Evolutionary conservation across 1,140 invertebrate genomes (phyloP).

Genomic region (Anastatus disparis): DNA sequence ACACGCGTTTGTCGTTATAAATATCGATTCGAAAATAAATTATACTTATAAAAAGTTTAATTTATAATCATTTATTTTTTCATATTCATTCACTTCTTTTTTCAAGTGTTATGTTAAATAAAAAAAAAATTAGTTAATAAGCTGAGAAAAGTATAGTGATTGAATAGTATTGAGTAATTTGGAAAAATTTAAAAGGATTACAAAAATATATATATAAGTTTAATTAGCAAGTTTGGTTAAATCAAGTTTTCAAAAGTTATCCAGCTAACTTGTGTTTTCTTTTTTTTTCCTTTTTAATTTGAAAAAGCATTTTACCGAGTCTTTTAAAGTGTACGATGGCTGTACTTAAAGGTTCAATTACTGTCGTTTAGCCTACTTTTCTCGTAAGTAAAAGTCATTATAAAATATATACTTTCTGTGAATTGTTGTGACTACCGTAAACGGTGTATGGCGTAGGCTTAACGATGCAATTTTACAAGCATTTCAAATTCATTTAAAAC

Average conservation of each 20-base stretch:
- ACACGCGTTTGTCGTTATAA: too few species aligned
- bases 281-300: background rate
- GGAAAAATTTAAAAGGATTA: background rate
- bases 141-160: too few species aligned
- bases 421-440: background rate
- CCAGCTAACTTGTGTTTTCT: too few species aligned
- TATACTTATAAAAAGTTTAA: too few species aligned
- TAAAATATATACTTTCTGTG: constrained; percentile 4
- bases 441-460: background rate
- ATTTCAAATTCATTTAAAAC: background rate
- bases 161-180: too few species aligned
- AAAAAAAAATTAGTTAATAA: too few species aligned
- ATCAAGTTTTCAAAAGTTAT: background rate
- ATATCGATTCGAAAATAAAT: too few species aligned
- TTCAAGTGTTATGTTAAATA: too few species aligned
- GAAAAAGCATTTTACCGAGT: background rate
- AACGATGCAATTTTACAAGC: background rate
- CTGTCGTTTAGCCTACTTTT: constrained; percentile 16
- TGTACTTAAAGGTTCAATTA: constrained; percentile 20
- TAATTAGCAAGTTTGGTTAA: background rate
- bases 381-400: background rate
- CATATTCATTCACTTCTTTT: too few species aligned
- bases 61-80: too few species aligned
- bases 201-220: too few species aligned
- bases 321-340: constrained; percentile 2